Evolutionary conservation across 1,140 invertebrate genomes (phyloP).

Genomic region (Tetramorium alpestre): DNA sequence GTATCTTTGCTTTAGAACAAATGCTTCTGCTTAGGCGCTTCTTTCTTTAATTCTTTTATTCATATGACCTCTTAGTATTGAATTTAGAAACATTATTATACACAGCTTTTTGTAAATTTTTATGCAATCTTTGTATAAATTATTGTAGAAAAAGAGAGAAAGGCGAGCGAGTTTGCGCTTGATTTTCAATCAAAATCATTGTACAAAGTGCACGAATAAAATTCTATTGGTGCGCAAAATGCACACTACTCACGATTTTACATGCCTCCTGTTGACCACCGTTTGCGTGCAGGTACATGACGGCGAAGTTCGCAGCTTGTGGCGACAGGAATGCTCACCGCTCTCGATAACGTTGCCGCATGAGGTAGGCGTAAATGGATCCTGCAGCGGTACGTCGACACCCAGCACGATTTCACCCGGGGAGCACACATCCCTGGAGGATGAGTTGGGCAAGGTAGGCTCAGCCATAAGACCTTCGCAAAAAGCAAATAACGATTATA

Average conservation of each 20-base stretch:
- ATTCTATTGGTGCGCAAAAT: not conserved
- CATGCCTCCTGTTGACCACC: slow-evolving; percentile 63
- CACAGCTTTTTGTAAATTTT: slow-evolving; percentile 2
- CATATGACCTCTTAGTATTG: slow-evolving; percentile 3
- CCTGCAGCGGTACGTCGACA: slow-evolving; percentile 86
- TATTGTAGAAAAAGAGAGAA: slow-evolving; percentile 7
- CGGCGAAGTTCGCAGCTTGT: slow-evolving; percentile 76
- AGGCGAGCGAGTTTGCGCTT: not conserved
- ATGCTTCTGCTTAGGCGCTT: not conserved
- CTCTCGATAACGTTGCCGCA: slow-evolving; percentile 83
- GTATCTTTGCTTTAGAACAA: slow-evolving; percentile 1
- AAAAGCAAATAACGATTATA: not conserved
- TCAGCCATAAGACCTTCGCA: not conserved
- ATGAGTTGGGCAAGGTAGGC: slow-evolving; percentile 85
- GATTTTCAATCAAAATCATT: slow-evolving; percentile 8
- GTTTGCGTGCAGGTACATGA: slow-evolving; percentile 78
- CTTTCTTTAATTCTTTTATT: slow-evolving; percentile 1
- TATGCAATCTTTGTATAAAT: slow-evolving; percentile 31
- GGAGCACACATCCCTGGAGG: slow-evolving; percentile 85
- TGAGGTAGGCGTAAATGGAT: slow-evolving; percentile 83
- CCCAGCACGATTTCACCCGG: slow-evolving; percentile 88
- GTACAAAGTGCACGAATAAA: slow-evolving; percentile 51
- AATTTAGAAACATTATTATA: not conserved
- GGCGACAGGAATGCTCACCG: slow-evolving; percentile 84
- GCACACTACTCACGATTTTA: slow-evolving; percentile 48